Evolutionary conservation across 1,140 invertebrate genomes (phyloP).

Genomic region (Ceratosolen solmsi): DNA sequence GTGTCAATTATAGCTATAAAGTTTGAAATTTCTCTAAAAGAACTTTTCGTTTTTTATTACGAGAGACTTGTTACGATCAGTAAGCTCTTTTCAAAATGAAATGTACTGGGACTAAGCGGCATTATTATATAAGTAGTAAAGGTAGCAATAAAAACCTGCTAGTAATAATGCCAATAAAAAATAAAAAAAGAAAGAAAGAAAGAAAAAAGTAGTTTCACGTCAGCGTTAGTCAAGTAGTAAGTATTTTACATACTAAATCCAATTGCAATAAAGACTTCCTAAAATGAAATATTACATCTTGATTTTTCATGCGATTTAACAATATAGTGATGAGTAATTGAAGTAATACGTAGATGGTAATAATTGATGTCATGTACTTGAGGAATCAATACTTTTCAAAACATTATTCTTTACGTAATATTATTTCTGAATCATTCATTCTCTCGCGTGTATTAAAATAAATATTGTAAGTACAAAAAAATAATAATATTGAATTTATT

Average conservation of each 20-base stretch:
- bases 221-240: background rate
- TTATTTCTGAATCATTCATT: too few species aligned
- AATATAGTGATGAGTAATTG: too few species aligned
- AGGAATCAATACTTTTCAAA: too few species aligned
- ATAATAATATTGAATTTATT: too few species aligned
- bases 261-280: background rate
- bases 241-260: background rate
- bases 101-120: background rate
- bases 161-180: conserved; percentile 19
- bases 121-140: conserved; percentile 20
- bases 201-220: background rate
- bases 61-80: background rate
- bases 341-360: too few species aligned
- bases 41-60: background rate
- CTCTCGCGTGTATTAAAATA: too few species aligned
- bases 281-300: conserved; percentile 5
- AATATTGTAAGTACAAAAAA: too few species aligned
- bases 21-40: background rate
- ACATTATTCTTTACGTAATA: too few species aligned
- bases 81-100: conserved; percentile 18
- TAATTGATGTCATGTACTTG: too few species aligned
- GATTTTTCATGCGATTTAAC: too few species aligned
- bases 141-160: background rate
- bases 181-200: background rate
- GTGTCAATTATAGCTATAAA: background rate